phyloP scores from a whole-genome alignment of 2,888 invertebrate species.

The Myopa testacea region DNA sequence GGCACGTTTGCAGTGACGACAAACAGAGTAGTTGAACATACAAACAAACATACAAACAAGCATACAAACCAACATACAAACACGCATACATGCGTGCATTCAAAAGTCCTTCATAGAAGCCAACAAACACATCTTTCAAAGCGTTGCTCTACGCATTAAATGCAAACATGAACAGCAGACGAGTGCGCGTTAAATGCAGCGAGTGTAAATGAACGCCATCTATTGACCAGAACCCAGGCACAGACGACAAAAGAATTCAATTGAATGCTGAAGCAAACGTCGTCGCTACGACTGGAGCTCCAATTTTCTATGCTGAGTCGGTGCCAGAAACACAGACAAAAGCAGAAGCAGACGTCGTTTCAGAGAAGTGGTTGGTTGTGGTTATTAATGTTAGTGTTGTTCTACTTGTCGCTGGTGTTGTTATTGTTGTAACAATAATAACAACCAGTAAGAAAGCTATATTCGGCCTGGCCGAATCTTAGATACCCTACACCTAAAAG shows the following conservation, averaged over 20 bases:
- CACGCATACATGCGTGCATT: background rate
- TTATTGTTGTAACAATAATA: no score
- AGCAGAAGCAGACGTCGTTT: no score
- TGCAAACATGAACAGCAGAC: no score
- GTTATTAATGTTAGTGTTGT: background rate
- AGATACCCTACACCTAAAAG: no score
- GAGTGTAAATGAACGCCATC: constrained; percentile 9
- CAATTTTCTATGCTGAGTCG: constrained; percentile 10
- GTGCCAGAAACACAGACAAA: background rate
- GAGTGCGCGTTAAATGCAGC: background rate
- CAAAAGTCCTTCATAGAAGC: background rate
- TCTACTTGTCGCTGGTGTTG: no score
- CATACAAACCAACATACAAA: constrained; percentile 41
- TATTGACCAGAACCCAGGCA: constrained; percentile 23
- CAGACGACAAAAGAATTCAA: background rate
- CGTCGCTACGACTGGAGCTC: constrained; percentile 27
- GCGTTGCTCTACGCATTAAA: no score
- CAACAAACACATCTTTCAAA: background rate
- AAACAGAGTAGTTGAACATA: constrained; percentile 28
- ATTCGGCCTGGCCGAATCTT: no score
- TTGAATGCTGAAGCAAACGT: background rate
- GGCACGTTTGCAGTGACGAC: constrained; percentile 55
- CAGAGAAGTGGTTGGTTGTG: no score
- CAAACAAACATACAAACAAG: constrained; percentile 40
- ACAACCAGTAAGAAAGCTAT: no score